A percentile compares a stretch with the other conserved stretches of the same genome.
Evolutionary conservation across 1,140 invertebrate species (phyloP).

Genomic region (Diploscapter pachys): DNA sequence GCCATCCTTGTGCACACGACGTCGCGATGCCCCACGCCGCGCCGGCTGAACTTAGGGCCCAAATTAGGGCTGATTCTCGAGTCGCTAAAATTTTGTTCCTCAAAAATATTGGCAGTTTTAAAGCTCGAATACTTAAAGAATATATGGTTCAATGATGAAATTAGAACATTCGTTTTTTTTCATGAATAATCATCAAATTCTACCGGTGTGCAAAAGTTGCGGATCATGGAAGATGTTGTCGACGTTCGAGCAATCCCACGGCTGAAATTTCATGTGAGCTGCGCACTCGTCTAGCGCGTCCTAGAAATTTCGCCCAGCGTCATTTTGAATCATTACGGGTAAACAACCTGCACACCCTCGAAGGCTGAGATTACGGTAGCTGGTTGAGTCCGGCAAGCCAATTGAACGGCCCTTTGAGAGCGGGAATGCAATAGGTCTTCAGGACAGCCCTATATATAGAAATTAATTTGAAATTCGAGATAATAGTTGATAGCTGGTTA

Average conservation of each 20-base stretch:
- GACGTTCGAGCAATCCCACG: constrained; percentile 51
- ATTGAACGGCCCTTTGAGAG: constrained; percentile 42
- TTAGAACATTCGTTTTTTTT: constrained; percentile 20
- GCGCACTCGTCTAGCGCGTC: constrained; percentile 52
- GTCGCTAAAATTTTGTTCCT: constrained; percentile 39
- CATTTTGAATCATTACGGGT: too few species aligned
- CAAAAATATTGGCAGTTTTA: neutral
- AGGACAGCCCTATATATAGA: constrained; percentile 42
- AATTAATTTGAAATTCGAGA: neutral
- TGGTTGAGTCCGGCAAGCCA: constrained; percentile 44
- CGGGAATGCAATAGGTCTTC: constrained; percentile 43
- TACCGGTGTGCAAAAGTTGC: constrained; percentile 44
- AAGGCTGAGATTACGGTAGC: constrained; percentile 47
- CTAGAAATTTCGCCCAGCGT: neutral
- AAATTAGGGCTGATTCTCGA: constrained; percentile 51
- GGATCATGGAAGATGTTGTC: constrained; percentile 52
- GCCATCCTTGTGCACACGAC: constrained; percentile 46
- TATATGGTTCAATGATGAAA: too few species aligned
- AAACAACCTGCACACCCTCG: constrained; percentile 38
- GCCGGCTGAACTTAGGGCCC: constrained; percentile 53
- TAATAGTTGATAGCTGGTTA: neutral
- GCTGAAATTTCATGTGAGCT: constrained; percentile 42
- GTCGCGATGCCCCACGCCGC: constrained; percentile 54
- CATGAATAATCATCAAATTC: constrained; percentile 15
- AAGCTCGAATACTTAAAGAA: neutral